Evolutionary conservation across 2,888 invertebrate genomes (phyloP).

Genomic region (Nymphalis urticae): DNA sequence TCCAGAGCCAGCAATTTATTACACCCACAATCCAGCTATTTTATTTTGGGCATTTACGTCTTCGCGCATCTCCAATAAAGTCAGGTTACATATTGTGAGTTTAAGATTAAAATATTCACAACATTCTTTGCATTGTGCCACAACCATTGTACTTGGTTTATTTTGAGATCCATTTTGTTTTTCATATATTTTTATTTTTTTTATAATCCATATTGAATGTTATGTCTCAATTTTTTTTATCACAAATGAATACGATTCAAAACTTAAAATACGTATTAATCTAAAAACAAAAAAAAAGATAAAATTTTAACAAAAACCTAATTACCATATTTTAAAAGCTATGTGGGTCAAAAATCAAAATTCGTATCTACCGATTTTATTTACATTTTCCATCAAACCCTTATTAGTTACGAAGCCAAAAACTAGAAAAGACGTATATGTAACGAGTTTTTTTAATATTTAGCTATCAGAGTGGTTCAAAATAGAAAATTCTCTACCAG

Average conservation of each 20-base stretch:
- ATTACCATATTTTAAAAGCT: too few species aligned
- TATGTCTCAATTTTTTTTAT: too few species aligned
- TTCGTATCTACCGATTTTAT: too few species aligned
- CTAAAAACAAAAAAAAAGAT: too few species aligned
- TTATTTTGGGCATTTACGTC: constrained; percentile 72
- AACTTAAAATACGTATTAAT: too few species aligned
- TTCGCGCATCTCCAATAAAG: constrained; percentile 56
- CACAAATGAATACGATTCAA: too few species aligned
- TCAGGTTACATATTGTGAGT: constrained; percentile 66
- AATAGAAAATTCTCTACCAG: constrained; percentile 62
- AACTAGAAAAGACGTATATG: too few species aligned
- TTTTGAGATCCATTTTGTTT: neutral
- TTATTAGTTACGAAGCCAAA: too few species aligned
- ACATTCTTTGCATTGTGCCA: neutral
- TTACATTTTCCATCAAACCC: too few species aligned
- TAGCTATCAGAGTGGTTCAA: constrained; percentile 72
- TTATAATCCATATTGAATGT: neutral
- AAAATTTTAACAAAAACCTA: too few species aligned
- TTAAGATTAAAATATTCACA: neutral
- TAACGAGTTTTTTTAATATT: neutral
- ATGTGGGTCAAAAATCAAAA: too few species aligned
- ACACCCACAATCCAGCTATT: constrained; percentile 72
- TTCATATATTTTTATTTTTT: neutral
- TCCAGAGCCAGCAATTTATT: constrained; percentile 61
- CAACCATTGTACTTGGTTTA: neutral